Conservation (phyloP, 2,113 vertebrate genomes). For the Promerops cafer region DNA sequence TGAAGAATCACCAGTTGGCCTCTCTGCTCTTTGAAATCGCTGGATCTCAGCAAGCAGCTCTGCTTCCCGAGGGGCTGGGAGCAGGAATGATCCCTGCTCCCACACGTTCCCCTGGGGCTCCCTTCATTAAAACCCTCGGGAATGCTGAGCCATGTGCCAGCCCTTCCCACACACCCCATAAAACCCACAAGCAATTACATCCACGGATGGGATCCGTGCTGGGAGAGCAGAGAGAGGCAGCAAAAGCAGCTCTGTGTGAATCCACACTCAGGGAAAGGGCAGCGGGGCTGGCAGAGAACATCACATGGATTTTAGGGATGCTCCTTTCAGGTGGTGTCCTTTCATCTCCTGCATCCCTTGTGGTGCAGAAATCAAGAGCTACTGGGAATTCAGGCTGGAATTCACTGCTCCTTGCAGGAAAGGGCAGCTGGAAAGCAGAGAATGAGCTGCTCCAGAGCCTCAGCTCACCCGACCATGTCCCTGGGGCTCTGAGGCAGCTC, state of each 20-base stretch:
- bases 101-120: neutral
- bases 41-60: neutral
- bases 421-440: neutral
- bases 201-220: neutral
- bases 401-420: neutral
- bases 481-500: neutral
- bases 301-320: neutral
- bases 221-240: neutral
- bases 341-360: accelerated
- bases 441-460: neutral
- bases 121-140: neutral
- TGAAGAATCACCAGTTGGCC: neutral
- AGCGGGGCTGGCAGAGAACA: neutral
- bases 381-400: neutral
- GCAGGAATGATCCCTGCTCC: neutral
- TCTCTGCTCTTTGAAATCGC: neutral
- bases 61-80: accelerated
- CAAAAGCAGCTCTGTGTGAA: neutral
- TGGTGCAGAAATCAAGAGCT: neutral
- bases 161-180: neutral
- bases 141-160: neutral
- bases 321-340: neutral
- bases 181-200: neutral
- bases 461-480: neutral
- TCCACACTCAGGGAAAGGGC: neutral